A percentile compares a stretch with the other conserved stretches of the same genome.
These are phyloP conservation scores for Machaerirhynchus nigripectus DNA, from an alignment of 2,113 vertebrate species.

Conservation along the genomic window DNA sequence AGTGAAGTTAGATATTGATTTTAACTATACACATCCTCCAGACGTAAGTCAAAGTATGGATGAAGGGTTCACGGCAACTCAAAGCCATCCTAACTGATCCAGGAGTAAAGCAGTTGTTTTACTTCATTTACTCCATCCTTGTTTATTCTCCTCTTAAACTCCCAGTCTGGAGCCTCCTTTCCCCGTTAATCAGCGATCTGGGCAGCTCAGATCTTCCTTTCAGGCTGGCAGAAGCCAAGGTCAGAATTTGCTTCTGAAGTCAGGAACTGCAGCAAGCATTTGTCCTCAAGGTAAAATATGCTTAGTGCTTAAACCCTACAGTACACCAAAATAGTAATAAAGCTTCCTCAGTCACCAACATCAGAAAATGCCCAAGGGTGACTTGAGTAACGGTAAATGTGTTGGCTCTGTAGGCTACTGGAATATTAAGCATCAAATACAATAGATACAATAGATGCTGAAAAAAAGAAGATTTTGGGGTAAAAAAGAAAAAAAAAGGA, in stretches of 20 bases:
- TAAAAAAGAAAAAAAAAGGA: fast-evolving
- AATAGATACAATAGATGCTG: background rate
- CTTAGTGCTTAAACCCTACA: background rate
- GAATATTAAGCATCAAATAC: slow-evolving; percentile 31
- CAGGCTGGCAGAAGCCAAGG: background rate
- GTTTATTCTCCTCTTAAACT: background rate
- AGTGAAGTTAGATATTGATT: background rate
- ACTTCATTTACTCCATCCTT: background rate
- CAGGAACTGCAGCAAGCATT: background rate
- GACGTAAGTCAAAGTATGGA: background rate
- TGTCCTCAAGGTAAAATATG: background rate
- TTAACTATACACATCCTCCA: background rate
- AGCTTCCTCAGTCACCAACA: background rate
- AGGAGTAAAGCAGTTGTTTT: background rate
- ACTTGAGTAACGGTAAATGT: slow-evolving; percentile 26
- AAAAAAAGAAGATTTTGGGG: background rate
- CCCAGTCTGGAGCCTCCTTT: background rate
- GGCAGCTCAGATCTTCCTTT: background rate
- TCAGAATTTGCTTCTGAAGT: background rate
- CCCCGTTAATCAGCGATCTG: background rate
- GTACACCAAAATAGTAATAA: background rate
- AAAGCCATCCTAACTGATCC: background rate
- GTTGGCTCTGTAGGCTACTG: background rate
- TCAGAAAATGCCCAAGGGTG: slow-evolving; percentile 27
- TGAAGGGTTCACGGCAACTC: background rate